A percentile compares a stretch with the other conserved stretches of the same genome.
Conservation (phyloP, 2,113 vertebrate genomes). For the Amphiprion percula region DNA sequence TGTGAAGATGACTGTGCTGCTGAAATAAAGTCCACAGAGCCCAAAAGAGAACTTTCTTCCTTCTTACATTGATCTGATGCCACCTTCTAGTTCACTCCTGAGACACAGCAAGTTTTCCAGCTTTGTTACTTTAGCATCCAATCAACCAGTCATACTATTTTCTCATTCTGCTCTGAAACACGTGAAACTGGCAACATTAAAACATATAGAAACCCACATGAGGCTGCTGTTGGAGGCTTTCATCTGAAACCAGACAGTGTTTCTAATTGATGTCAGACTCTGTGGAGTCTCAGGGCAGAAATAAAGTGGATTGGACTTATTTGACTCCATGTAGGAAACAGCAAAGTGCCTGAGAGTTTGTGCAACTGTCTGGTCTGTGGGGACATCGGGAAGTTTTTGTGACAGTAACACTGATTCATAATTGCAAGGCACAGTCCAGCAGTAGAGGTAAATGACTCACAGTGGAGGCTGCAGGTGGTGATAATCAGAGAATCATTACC, state of each 20-base stretch:
- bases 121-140: slow-evolving; percentile 3
- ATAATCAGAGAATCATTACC: background rate
- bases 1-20: background rate
- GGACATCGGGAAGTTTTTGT: background rate
- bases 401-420: background rate
- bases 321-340: background rate
- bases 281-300: background rate
- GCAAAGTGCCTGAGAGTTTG: background rate
- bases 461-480: background rate
- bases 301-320: background rate
- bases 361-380: background rate
- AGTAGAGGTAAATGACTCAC: slow-evolving; percentile 3
- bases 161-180: background rate
- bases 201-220: background rate
- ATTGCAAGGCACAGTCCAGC: background rate
- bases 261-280: background rate
- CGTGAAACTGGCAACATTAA: background rate
- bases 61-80: background rate
- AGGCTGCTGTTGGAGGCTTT: background rate
- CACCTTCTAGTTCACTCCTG: background rate
- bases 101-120: background rate
- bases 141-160: background rate
- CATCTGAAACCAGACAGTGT: slow-evolving; percentile 9
- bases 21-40: background rate
- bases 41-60: too few relatives aligned